phyloP scores from a whole-genome alignment of 1,140 invertebrate genomes.

The Cephus cinctus region DNA sequence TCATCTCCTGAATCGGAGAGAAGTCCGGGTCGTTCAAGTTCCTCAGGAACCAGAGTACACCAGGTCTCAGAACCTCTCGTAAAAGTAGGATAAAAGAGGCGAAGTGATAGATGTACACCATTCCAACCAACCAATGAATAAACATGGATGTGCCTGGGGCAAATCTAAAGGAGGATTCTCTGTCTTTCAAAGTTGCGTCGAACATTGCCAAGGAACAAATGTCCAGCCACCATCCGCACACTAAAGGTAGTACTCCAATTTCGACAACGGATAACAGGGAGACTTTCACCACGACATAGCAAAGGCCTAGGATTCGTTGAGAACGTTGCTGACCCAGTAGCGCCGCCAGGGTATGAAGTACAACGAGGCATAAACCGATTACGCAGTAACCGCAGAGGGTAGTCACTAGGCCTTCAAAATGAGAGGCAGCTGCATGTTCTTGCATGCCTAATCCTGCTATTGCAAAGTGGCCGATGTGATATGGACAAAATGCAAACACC shows the following conservation, averaged over 20 bases:
- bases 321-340: slow-evolving; percentile 77
- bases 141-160: slow-evolving; percentile 97
- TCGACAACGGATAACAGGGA: slow-evolving; percentile 90
- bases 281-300: slow-evolving; percentile 97
- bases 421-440: slow-evolving; percentile 72
- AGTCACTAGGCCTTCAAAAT: slow-evolving; percentile 92
- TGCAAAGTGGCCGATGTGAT: slow-evolving; percentile 89
- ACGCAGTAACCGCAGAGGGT: slow-evolving; percentile 92
- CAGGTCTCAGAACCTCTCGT: slow-evolving; percentile 91
- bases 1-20: slow-evolving; percentile 99
- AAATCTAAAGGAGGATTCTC: slow-evolving; percentile 82
- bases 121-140: slow-evolving; percentile 98
- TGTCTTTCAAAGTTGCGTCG: slow-evolving; percentile 85
- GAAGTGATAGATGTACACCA: slow-evolving; percentile 99
- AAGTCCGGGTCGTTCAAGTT: slow-evolving; percentile 99
- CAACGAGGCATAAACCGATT: slow-evolving; percentile 80
- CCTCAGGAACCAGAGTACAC: slow-evolving; percentile 94
- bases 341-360: slow-evolving; percentile 78
- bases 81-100: slow-evolving; percentile 94
- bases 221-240: slow-evolving; percentile 99
- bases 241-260: slow-evolving; percentile 93
- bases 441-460: slow-evolving; percentile 76
- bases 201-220: slow-evolving; percentile 96
- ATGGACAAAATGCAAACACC: slow-evolving; percentile 92
- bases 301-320: slow-evolving; percentile 85